Base-by-base conservation (phyloP, 2,888 invertebrate genomes). In the Euproctis similis region DNA sequence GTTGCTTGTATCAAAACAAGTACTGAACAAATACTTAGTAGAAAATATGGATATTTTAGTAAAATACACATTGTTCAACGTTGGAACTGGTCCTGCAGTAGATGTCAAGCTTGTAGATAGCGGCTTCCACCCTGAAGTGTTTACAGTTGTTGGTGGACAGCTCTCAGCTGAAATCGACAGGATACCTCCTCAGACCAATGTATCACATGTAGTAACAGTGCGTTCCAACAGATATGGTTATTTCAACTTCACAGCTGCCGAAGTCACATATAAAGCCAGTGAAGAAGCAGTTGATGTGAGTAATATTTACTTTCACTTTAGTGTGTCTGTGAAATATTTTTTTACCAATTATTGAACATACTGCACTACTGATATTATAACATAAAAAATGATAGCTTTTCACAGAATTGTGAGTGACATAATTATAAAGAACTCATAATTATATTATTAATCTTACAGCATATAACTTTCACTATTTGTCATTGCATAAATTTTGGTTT, bases 211-310 rank as follows among this genome's bases (percentile, higher is more conserved):
- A 3, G 93, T 97, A 10, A 93, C 98, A 4, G 91, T 98, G 7
- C 87, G 94, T 39, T 98, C 98, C 3, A 91, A 91, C 56, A 91
- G 91, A 59, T 94, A 88, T 62, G 98, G 98, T 14, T 95, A 95
- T 71, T 98, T 96, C 86, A 99, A 99, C 77, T 98, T 99, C 72
- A 94, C 97, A 2, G 92, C 97, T 28, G 98, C 98, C 39, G 94
- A 96, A 76, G 88, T 97, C 31, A 90, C 91, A 23, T 99, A 99
- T 82, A 91, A 90, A 56, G 87, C 92, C 24, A 89, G 91, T 38
- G 97, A 97, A 78, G 96, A 96, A 60, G 87, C 91, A 18, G 85
- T 89, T 52, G 88, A 90, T 73, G 91, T 91, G 67, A 85, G 74
- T 51, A 10, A 8, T 16, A 3, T 8, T 21, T 4, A 21, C 21